phyloP scores from a whole-genome alignment of 1,140 invertebrate species.

The Drosophila tropicalis region DNA sequence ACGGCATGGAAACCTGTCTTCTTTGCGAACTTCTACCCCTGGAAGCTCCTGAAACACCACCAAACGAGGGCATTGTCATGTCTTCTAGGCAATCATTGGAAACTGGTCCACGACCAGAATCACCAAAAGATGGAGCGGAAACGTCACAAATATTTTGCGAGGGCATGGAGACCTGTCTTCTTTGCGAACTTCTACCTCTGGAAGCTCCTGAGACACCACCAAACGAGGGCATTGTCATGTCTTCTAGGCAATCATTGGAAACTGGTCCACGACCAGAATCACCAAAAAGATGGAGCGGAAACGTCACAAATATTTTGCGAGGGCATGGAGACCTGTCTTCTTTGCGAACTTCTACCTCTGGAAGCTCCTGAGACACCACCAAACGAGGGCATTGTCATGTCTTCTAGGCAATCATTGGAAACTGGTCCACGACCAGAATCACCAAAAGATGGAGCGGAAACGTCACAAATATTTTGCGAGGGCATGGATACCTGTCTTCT shows the following conservation, averaged over 20 bases:
- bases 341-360: too few relatives aligned
- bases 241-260: conserved; percentile 5
- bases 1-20: conserved; percentile 5
- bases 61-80: conserved; percentile 18
- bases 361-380: too few relatives aligned
- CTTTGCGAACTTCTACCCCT: not conserved
- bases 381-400: too few relatives aligned
- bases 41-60: conserved; percentile 11
- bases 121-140: conserved; percentile 2
- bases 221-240: conserved; percentile 21
- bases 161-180: not conserved
- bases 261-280: not conserved
- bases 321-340: too few relatives aligned
- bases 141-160: conserved; percentile 6
- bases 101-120: not conserved
- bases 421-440: too few relatives aligned
- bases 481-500: too few relatives aligned
- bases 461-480: too few relatives aligned
- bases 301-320: too few relatives aligned
- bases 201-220: conserved; percentile 14
- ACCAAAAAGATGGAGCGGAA: too few relatives aligned
- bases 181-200: not conserved
- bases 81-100: conserved; percentile 12
- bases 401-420: too few relatives aligned
- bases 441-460: too few relatives aligned